These are phyloP conservation scores for Bradypodion pumilum DNA, from an alignment of 2,797 vertebrate species.

Conservation along the genomic window DNA sequence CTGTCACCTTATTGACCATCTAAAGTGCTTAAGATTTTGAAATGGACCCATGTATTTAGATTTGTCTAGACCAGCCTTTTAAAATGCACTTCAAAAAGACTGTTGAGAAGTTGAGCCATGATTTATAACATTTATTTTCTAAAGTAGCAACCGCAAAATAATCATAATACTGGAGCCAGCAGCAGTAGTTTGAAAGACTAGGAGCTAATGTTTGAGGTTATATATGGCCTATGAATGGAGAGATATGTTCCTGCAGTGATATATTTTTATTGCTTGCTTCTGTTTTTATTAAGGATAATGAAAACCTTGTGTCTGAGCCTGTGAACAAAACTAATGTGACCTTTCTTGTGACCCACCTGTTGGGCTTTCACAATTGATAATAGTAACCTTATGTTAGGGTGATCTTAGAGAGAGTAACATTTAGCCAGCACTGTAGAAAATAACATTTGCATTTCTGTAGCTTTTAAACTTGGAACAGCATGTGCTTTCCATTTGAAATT, in stretches of 20 bases:
- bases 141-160: slow-evolving; percentile 68
- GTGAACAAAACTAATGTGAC: slow-evolving; percentile 82
- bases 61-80: slow-evolving; percentile 61
- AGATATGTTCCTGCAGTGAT: slow-evolving; percentile 76
- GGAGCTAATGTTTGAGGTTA: slow-evolving; percentile 70
- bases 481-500: slow-evolving; percentile 57
- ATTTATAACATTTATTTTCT: slow-evolving; percentile 73
- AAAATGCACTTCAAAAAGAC: slow-evolving; percentile 63
- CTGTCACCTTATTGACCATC: slow-evolving; percentile 63
- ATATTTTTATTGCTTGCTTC: slow-evolving; percentile 82
- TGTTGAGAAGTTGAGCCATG: slow-evolving; percentile 64
- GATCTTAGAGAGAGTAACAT: slow-evolving; percentile 75
- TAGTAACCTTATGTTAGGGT: slow-evolving; percentile 79
- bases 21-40: slow-evolving; percentile 62
- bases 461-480: slow-evolving; percentile 59
- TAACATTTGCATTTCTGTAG: slow-evolving; percentile 64
- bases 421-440: slow-evolving; percentile 69
- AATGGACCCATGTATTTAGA: slow-evolving; percentile 51
- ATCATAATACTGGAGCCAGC: slow-evolving; percentile 58
- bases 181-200: slow-evolving; percentile 69
- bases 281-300: slow-evolving; percentile 89
- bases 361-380: slow-evolving; percentile 82
- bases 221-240: slow-evolving; percentile 68
- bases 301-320: slow-evolving; percentile 86
- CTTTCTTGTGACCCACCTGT: slow-evolving; percentile 90